phyloP scores from a whole-genome alignment of 2,888 invertebrate species.

The Crocallis elinguaria region DNA sequence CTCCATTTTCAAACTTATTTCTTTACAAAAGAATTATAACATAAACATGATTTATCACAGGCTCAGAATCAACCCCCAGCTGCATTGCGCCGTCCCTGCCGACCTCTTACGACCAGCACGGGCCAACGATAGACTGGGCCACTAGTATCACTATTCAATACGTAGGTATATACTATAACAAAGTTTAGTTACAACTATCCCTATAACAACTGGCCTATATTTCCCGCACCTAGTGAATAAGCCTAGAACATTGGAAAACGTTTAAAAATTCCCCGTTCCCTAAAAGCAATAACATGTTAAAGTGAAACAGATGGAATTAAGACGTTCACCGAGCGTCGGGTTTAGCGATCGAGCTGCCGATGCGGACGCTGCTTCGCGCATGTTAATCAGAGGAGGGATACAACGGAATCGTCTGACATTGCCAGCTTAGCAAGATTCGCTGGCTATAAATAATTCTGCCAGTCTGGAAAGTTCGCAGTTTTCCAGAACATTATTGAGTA shows the following conservation, averaged over 20 bases:
- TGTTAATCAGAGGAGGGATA: slow-evolving; percentile 24
- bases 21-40: too few species aligned
- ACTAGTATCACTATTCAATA: too few species aligned
- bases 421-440: neutral
- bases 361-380: slow-evolving; percentile 13
- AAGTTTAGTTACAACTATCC: too few species aligned
- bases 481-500: too few species aligned
- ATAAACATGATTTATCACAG: too few species aligned
- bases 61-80: too few species aligned
- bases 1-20: too few species aligned
- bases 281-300: slow-evolving; percentile 40
- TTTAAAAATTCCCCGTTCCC: slow-evolving; percentile 15
- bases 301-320: slow-evolving; percentile 32
- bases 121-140: too few species aligned
- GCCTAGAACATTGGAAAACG: slow-evolving; percentile 1
- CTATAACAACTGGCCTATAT: too few species aligned
- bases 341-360: slow-evolving; percentile 10
- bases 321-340: slow-evolving; percentile 9
- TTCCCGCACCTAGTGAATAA: neutral
- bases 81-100: too few species aligned
- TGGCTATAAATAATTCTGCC: neutral
- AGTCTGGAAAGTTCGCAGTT: neutral
- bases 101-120: too few species aligned
- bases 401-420: neutral
- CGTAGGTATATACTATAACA: too few species aligned